phyloP scores from a whole-genome alignment of 2,888 invertebrate genomes.

The Palloptera scutellata region DNA sequence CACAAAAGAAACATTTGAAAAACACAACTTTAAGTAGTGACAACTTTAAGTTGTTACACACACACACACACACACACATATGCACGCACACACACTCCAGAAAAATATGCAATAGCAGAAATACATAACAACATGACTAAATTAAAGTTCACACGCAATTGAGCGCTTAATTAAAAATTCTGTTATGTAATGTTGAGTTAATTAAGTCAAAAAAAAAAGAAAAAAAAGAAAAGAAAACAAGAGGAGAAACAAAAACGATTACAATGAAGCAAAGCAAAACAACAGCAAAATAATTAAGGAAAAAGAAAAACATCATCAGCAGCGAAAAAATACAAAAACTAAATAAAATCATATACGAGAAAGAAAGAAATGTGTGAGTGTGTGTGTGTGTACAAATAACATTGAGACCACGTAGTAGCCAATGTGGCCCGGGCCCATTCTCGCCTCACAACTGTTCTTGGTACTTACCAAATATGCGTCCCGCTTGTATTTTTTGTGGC shows the following conservation, averaged over 20 bases:
- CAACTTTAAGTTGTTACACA: no score
- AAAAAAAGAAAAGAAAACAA: background rate
- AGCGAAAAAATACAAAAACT: background rate
- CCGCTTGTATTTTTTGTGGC: slow-evolving; percentile 52
- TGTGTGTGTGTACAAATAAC: no score
- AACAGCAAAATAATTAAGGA: background rate
- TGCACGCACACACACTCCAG: background rate
- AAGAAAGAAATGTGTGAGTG: no score
- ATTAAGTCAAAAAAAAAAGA: slow-evolving; percentile 41
- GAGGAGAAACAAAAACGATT: background rate
- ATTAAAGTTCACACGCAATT: slow-evolving; percentile 33
- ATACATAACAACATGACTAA: background rate
- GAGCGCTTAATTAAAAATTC: slow-evolving; percentile 52
- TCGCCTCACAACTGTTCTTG: background rate
- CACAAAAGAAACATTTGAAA: no score
- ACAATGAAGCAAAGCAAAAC: background rate
- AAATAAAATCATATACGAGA: no score
- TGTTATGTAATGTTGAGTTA: slow-evolving; percentile 52
- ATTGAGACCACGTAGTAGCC: no score
- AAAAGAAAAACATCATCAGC: slow-evolving; percentile 2
- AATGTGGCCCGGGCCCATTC: no score
- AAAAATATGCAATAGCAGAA: background rate
- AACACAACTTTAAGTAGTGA: no score
- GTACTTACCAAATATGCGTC: slow-evolving; percentile 63
- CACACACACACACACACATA: no score